These are phyloP conservation scores for Stictonetta naevosa DNA, from an alignment of 2,113 vertebrate genomes.

Conservation along the genomic window DNA sequence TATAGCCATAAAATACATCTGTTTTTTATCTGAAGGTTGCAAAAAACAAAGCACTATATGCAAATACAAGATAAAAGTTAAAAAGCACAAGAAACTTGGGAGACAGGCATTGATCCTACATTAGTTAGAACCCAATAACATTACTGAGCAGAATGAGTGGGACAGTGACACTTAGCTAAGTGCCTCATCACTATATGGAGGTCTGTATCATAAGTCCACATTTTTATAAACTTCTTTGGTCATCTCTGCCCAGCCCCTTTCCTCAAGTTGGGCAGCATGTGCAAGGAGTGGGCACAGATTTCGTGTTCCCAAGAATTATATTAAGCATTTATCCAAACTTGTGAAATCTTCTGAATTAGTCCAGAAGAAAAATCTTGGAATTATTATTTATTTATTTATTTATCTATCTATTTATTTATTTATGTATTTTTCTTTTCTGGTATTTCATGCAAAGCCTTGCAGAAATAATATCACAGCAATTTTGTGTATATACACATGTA, in stretches of 20 bases:
- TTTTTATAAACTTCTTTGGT: neutral
- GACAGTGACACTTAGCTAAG: neutral
- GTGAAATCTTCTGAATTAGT: neutral
- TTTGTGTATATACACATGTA: too few relatives aligned
- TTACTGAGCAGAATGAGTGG: neutral
- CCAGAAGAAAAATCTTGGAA: neutral
- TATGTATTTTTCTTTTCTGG: neutral
- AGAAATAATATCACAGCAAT: neutral
- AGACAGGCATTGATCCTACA: neutral
- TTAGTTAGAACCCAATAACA: neutral
- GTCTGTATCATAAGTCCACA: neutral
- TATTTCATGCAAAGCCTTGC: neutral
- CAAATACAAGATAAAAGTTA: neutral
- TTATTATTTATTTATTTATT: fast-evolving
- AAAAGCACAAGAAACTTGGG: neutral
- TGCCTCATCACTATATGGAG: neutral
- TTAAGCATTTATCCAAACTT: neutral
- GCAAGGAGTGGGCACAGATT: neutral
- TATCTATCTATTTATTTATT: neutral
- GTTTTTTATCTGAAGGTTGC: slow-evolving; percentile 28
- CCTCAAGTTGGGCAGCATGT: neutral
- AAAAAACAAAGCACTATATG: slow-evolving; percentile 1
- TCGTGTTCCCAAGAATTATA: neutral
- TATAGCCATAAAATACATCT: neutral
- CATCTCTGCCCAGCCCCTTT: neutral